Evolutionary conservation across 2,888 invertebrate species (phyloP), one percentile per base, ranked within the genome.

Genomic region (Ferdinandea cuprea): DNA sequence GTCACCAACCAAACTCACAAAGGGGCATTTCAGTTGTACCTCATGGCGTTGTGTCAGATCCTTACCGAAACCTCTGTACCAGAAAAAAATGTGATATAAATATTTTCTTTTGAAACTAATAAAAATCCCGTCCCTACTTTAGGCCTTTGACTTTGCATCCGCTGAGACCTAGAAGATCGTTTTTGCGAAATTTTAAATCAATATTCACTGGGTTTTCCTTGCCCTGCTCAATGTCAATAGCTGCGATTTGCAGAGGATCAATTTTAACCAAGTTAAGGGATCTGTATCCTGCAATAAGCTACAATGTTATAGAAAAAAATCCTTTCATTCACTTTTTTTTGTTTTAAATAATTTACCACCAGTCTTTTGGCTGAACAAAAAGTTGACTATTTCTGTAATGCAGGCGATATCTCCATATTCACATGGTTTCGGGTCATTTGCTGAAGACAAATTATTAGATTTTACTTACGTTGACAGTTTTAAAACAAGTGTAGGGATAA

Each of bases 141-240:
- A 88, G 69, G 37, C 86, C 87, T 0, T 15, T 15, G 1, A 86
- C 77, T 37, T 63, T 0, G 85, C 7, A 3, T 46, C 42, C 3
- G 77, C 17, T 86, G 0, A 88, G 9, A 1, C 90, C 90, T n/a
- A 5, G 11, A 0, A 89, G 2, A 0, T 86, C 48, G 30, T 85
- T 87, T 44, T 90, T 84, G 6, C 66, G 87, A 17, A 91, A 89
- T 0, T 85, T 86, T 1, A 91, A 80, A 58, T 89, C 89, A 58
- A 90, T 89, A 44, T 87, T 89, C 0, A 91, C 90, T 0, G 91
- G 89, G 85, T 89, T 89, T 0, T 89, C 87, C 0, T 74, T 86
- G 0, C 88, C 90, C 80, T 90, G 90, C 11, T 87, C 87, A 2
- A 90, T 81, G 19, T 83, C 74, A 13, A 90, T 86, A 32, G 85